Evolutionary conservation across 1,140 invertebrate species (phyloP).

Genomic region (Drosophila paulistorum): DNA sequence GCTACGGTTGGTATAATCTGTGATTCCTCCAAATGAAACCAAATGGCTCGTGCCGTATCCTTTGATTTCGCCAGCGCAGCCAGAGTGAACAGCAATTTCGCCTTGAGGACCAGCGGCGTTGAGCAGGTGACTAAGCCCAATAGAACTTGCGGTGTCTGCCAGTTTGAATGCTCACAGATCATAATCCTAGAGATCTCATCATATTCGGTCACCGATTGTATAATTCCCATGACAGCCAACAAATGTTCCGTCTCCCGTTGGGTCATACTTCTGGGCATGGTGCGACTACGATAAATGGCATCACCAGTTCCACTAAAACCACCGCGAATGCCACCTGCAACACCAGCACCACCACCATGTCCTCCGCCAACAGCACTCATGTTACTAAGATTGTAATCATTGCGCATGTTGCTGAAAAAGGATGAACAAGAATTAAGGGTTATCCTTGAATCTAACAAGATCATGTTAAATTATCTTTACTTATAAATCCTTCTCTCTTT

Average conservation of each 20-base stretch:
- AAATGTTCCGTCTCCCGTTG: slow-evolving; percentile 94
- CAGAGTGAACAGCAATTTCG: slow-evolving; percentile 90
- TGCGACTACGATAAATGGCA: slow-evolving; percentile 86
- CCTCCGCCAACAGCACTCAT: neutral
- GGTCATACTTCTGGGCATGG: slow-evolving; percentile 87
- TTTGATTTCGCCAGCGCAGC: slow-evolving; percentile 90
- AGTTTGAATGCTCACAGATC: slow-evolving; percentile 93
- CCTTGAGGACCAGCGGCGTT: slow-evolving; percentile 93
- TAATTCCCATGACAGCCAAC: slow-evolving; percentile 90
- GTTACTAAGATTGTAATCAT: slow-evolving; percentile 86
- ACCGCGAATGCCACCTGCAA: neutral
- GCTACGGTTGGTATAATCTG: slow-evolving; percentile 91
- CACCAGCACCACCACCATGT: neutral
- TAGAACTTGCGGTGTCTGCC: slow-evolving; percentile 91
- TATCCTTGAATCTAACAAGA: no score
- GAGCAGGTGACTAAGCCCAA: slow-evolving; percentile 93
- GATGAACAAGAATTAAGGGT: no score
- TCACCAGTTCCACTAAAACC: slow-evolving; percentile 78
- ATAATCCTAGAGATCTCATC: slow-evolving; percentile 91
- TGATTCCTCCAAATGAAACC: slow-evolving; percentile 93
- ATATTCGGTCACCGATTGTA: slow-evolving; percentile 89
- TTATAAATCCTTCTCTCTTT: no score
- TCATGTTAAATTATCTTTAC: no score
- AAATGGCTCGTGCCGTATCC: slow-evolving; percentile 90
- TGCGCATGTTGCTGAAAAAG: slow-evolving; percentile 83